Evolutionary conservation across 2,113 vertebrate species (phyloP), one percentile per base, ranked within the genome.

Genomic region (Halichoerus grypus): DNA sequence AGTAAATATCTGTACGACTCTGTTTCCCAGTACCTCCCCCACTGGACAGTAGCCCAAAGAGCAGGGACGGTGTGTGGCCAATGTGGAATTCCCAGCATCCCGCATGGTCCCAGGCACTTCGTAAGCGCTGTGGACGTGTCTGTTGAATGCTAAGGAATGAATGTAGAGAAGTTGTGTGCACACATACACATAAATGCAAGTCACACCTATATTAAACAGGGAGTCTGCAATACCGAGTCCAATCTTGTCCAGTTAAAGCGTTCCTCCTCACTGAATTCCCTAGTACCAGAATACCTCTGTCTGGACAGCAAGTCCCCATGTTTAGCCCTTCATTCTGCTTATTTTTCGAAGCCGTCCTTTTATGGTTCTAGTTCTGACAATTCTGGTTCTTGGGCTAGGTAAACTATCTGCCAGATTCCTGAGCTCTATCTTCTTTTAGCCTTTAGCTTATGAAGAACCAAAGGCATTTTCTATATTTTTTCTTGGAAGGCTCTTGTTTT

Each of bases 401-500:
- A 61, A 82, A 65, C 24, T n/a, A 21, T 80, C 55, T 80, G 67
- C 72, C 36, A 49, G 55, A 86, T 81, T 85, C 77, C 77, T 91
- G 51, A 82, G 53, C 24, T 77, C 57, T 53, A 1, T 81, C 33
- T 86, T 76, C 49, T 69, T 53, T 90, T 21, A 69, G 55, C 71
- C 55, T 90, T 77, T 85, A 61, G 39, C 39, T 42, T 88, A 51
- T 83, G 79, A 76, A 95, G 67, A 65, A 82, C 21, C 74, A 26
- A 84, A 95, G 24, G 18, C 57, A 42, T 49, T 88, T 72, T 26
- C 39, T 59, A 4, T 67, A 33, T 74, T 28, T 87, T 82, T 67
- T 92, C 94, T 76, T 84, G 24, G 69, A 87, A 95, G n/a, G 14
- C 49, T 94, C 92, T 82, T 67, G 15, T 53, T 91, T 95, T 95